Conservation (phyloP, 2,797 vertebrate species). For the Prionace glauca region DNA sequence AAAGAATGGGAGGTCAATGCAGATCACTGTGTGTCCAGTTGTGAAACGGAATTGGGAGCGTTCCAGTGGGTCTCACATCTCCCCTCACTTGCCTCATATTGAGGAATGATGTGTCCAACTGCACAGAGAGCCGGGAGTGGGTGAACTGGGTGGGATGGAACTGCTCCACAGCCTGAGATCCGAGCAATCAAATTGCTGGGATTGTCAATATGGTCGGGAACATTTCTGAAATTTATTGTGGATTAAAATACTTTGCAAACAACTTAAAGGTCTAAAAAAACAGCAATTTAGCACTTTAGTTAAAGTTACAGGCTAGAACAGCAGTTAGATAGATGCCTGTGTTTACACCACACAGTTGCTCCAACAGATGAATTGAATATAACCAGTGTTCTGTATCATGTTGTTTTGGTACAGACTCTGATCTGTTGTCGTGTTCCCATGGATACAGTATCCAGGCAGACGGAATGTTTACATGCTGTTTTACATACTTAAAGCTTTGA, state of each 20-base stretch:
- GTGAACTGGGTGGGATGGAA: not conserved
- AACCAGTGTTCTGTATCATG: slow-evolving; percentile 78
- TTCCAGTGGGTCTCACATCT: too few species aligned
- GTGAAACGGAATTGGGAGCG: not conserved
- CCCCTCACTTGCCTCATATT: not conserved
- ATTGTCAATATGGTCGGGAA: not conserved
- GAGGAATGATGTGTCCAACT: not conserved
- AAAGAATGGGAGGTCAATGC: not conserved
- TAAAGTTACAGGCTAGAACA: slow-evolving; percentile 36
- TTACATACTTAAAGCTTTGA: slow-evolving; percentile 71
- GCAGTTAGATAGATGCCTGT: slow-evolving; percentile 60
- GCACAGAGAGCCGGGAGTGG: not conserved
- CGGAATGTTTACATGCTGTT: slow-evolving; percentile 86
- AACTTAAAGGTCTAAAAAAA: not conserved
- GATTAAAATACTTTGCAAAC: not conserved
- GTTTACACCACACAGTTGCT: slow-evolving; percentile 57
- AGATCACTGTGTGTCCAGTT: not conserved
- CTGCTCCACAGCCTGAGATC: not conserved
- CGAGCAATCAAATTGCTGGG: not conserved
- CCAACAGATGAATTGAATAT: slow-evolving; percentile 57
- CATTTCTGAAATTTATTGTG: not conserved
- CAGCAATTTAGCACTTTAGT: not conserved
- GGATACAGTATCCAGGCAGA: slow-evolving; percentile 85
- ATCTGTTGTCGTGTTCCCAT: slow-evolving; percentile 84
- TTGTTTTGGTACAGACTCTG: slow-evolving; percentile 69